Conservation (phyloP, 64 coral and sea anemone species). For the Stylophora pistillata region DNA sequence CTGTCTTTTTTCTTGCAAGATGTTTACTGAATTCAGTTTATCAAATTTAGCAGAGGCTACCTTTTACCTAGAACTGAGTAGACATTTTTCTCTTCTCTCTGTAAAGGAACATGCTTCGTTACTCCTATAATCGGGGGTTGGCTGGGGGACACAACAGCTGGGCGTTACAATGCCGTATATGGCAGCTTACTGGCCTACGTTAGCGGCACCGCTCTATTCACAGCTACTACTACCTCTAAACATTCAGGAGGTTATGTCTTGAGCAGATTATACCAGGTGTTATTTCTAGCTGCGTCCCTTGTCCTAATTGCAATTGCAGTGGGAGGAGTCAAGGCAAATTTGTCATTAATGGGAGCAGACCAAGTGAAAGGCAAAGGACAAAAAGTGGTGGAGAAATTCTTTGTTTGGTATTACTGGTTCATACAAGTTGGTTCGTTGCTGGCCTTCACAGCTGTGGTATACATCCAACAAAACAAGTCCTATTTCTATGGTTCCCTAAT, state of each 20-base stretch:
- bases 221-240: slow-evolving; percentile 44
- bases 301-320: slow-evolving; percentile 38
- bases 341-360: slow-evolving; percentile 64
- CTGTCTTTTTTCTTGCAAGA: too few species aligned
- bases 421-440: slow-evolving; percentile 53
- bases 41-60: too few species aligned
- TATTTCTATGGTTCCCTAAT: slow-evolving; percentile 73
- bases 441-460: slow-evolving; percentile 52
- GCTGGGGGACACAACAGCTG: slow-evolving; percentile 56
- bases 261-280: background rate
- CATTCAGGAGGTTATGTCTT: background rate
- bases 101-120: slow-evolving; percentile 69
- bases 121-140: slow-evolving; percentile 71
- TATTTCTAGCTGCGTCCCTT: slow-evolving; percentile 32
- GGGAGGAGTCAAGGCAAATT: slow-evolving; percentile 76
- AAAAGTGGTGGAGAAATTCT: slow-evolving; percentile 40
- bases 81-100: background rate
- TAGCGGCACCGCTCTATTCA: slow-evolving; percentile 54
- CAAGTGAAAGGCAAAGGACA: slow-evolving; percentile 35
- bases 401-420: slow-evolving; percentile 75
- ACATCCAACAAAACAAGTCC: slow-evolving; percentile 50
- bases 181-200: slow-evolving; percentile 57
- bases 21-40: too few species aligned
- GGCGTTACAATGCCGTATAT: slow-evolving; percentile 84
- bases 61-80: background rate